Conservation (phyloP, 2,113 vertebrate genomes). For the Trochalopteron elliotii region DNA sequence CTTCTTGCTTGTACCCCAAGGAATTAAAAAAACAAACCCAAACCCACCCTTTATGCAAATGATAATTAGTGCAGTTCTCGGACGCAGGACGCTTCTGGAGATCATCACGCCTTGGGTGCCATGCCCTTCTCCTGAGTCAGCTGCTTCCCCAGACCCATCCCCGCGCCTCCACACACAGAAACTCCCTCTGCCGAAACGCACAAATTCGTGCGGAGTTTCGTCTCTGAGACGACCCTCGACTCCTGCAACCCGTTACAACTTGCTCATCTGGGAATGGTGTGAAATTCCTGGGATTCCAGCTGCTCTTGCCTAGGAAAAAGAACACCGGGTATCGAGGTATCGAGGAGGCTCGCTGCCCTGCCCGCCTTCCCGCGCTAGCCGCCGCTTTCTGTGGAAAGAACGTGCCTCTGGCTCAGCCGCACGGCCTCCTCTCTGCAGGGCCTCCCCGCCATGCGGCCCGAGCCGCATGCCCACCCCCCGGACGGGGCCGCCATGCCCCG, state of each 20-base stretch:
- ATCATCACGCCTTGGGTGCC: background rate
- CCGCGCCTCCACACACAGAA: background rate
- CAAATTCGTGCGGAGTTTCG: background rate
- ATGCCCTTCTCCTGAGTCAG: background rate
- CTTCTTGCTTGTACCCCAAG: background rate
- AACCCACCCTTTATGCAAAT: background rate
- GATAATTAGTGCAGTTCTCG: background rate
- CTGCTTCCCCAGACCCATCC: background rate
- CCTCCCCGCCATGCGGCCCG: fast-evolving
- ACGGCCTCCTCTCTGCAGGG: fast-evolving
- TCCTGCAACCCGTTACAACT: background rate
- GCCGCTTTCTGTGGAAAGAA: no score
- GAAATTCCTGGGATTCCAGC: background rate
- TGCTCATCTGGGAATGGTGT: background rate
- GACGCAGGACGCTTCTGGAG: background rate
- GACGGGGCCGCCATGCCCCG: no score
- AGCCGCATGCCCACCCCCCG: no score
- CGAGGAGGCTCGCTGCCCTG: no score
- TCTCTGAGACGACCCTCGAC: background rate
- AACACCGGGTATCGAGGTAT: fast-evolving
- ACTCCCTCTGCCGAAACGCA: background rate
- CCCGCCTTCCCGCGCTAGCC: background rate
- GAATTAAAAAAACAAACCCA: background rate
- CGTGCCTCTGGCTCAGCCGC: fast-evolving
- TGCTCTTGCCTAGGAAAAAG: background rate